Conservation (phyloP, 2,888 invertebrate genomes). For the Tanytarsus gracilentus region DNA sequence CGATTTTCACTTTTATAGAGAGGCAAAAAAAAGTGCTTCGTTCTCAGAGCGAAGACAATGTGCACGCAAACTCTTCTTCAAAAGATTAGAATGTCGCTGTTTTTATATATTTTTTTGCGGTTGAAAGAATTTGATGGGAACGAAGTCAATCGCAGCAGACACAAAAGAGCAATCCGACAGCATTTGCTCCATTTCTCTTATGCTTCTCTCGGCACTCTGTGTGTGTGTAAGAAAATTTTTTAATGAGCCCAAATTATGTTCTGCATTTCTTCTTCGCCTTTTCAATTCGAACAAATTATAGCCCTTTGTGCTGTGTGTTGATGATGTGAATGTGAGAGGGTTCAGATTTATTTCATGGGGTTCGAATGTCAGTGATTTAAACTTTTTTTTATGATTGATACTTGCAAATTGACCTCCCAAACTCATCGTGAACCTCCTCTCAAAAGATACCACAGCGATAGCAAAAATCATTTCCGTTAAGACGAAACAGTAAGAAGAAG, state of each 20-base stretch:
- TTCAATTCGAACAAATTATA: constrained; percentile 15
- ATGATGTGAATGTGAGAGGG: neutral
- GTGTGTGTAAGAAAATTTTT: neutral
- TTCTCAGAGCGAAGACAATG: too few species aligned
- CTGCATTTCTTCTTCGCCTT: neutral
- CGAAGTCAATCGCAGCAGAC: neutral
- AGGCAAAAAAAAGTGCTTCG: too few species aligned
- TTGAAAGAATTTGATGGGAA: neutral
- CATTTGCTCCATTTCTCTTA: constrained; percentile 15
- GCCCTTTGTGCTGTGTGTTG: constrained; percentile 19
- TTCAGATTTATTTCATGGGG: neutral
- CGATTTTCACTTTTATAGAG: too few species aligned
- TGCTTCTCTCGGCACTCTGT: neutral
- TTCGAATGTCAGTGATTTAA: neutral
- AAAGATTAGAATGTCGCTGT: too few species aligned
- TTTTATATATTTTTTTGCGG: neutral
- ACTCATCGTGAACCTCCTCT: too few species aligned
- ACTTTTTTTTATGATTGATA: neutral
- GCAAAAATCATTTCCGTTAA: constrained; percentile 23
- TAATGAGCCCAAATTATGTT: constrained; percentile 19
- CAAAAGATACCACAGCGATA: neutral
- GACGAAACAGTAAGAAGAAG: neutral
- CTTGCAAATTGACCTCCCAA: neutral
- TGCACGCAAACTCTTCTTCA: too few species aligned
- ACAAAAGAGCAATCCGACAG: constrained; percentile 4